Base-by-base conservation (phyloP, 2,888 invertebrate genomes). In the Argyra leucocephala region DNA sequence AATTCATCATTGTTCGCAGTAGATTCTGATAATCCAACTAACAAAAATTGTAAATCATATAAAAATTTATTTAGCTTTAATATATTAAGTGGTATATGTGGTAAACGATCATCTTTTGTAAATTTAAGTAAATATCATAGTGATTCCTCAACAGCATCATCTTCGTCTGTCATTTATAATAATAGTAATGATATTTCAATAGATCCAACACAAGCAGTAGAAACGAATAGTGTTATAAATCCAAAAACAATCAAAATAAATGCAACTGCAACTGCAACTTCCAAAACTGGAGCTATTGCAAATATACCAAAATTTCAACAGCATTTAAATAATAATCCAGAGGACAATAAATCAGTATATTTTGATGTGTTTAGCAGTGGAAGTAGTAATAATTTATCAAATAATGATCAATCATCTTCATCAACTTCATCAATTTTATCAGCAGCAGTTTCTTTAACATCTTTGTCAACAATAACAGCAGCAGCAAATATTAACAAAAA, bases 11-110 rank as follows among this genome's bases (percentile, higher is more conserved):
- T n/a, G n/a, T n/a, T n/a, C n/a, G 18, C 63, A 63, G 18, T 64
- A 61, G 59, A 63, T 59, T 60, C 23, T 12, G 31, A 63, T 9
- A 22, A 18, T 10, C 57, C 64, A 24, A 15, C 63, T 36, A 64
- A 59, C 2, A 64, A 65, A 61, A 64, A 57, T 48, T 36, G 4
- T 7, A 65, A 67, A 58, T 63, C 66, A 22, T 65, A 69, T 15
- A 67, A 64, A 37, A 71, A 67, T 64, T 65, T 69, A 7, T 66
- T 70, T 60, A 64, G 69, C 57, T 70, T 72, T 23, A 70, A 70
- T 67, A 65, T 71, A 57, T 63, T 74, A 61, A 72, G 68, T 60
- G 71, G 72, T 24, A 70, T 74, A 64, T 74, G 73, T 64, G 72
- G 73, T 12, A 70, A 70, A 18, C 69, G 71, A 3, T 48, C 48